Percentiles rank a stretch among this genome's conserved stretches.
These are phyloP conservation scores for Mycetomoellerius zeteki DNA, from an alignment of 1,140 invertebrate genomes.

Conservation along the genomic window DNA sequence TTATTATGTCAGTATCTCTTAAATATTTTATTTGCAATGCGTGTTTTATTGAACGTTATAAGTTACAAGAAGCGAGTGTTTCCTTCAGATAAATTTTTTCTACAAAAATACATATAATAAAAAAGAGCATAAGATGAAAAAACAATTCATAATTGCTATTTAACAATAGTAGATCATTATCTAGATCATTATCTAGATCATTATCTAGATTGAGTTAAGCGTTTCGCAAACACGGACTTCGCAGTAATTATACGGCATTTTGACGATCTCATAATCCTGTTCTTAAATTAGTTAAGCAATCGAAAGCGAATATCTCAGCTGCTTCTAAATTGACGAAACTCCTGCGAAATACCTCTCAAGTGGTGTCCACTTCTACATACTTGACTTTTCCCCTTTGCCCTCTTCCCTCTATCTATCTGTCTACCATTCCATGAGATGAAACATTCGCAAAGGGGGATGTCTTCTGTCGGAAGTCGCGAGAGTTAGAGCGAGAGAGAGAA, in stretches of 20 bases:
- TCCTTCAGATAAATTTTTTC: neutral
- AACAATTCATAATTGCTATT: conserved; percentile 15
- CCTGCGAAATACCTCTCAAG: neutral
- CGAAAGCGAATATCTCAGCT: conserved; percentile 2
- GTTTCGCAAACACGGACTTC: neutral
- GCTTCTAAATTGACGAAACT: neutral
- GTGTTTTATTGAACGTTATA: neutral
- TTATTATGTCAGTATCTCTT: neutral
- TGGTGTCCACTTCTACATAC: conserved; percentile 41
- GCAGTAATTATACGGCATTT: neutral
- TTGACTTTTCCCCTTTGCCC: conserved; percentile 24
- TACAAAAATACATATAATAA: neutral
- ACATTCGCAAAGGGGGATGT: conserved; percentile 44
- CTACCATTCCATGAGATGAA: conserved; percentile 34
- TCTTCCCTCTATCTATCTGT: conserved; percentile 7
- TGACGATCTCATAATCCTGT: conserved; percentile 5
- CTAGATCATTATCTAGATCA: too few relatives aligned
- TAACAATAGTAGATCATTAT: neutral
- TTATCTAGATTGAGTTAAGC: neutral
- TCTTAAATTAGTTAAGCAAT: conserved; percentile 38
- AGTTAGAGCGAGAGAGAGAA: neutral
- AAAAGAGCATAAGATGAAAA: neutral
- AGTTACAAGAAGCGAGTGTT: neutral
- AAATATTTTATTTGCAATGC: neutral
- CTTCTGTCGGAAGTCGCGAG: conserved; percentile 36